Conservation (phyloP, 2,113 vertebrate genomes). For the Chiloscyllium plagiosum region DNA sequence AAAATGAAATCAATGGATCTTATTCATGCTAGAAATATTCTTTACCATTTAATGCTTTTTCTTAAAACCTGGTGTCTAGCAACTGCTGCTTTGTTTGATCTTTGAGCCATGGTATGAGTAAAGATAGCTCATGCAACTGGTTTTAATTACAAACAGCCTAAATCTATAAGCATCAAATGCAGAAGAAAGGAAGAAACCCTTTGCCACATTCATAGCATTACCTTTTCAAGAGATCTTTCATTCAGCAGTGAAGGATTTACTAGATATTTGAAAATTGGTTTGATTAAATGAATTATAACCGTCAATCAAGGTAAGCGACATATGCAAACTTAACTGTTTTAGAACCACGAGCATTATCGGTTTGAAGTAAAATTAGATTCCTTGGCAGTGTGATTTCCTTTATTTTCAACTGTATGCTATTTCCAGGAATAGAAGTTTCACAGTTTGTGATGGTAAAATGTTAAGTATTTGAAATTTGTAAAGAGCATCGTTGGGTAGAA, state of each 20-base stretch:
- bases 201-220: conserved; percentile 30
- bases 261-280: conserved; percentile 1
- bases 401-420: not conserved
- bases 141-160: conserved; percentile 36
- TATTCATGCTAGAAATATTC: not conserved
- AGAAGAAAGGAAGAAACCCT: conserved; percentile 30
- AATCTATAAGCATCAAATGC: conserved; percentile 33
- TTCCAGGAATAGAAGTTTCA: not conserved
- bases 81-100: conserved; percentile 13
- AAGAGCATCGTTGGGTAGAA: not conserved
- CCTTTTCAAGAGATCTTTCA: not conserved
- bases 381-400: not conserved
- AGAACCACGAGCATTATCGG: not conserved
- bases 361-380: not conserved
- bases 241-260: not conserved
- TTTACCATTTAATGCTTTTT: not conserved
- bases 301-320: not conserved
- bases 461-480: not conserved
- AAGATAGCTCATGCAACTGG: conserved; percentile 22
- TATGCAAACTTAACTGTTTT: not conserved
- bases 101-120: conserved; percentile 24
- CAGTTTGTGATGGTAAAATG: not conserved
- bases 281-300: not conserved
- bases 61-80: conserved; percentile 23
- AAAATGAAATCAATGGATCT: not conserved